Conservation (phyloP, 2,797 vertebrate genomes). For the Chelmon rostratus region DNA sequence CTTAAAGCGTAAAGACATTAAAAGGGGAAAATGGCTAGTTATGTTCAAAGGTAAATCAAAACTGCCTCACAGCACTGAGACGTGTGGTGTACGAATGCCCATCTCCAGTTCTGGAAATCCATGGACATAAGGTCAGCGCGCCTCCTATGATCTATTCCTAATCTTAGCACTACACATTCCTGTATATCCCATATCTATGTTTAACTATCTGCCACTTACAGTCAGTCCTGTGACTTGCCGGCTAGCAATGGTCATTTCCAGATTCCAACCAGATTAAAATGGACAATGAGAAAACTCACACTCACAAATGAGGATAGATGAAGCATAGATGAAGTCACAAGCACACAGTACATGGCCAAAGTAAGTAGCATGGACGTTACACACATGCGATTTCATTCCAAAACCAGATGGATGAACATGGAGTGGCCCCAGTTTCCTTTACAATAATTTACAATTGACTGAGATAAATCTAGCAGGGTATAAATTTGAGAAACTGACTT, state of each 20-base stretch:
- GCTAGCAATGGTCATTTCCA: conserved; percentile 6
- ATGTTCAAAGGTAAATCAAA: background rate
- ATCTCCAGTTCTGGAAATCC: conserved; percentile 30
- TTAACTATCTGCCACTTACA: conserved; percentile 37
- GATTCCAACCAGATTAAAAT: conserved; percentile 39
- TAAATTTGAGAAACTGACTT: background rate
- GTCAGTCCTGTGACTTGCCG: conserved; percentile 29
- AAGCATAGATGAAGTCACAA: background rate
- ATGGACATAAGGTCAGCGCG: conserved; percentile 40
- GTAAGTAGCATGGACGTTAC: background rate
- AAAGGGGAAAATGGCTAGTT: too few species aligned
- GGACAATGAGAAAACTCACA: background rate
- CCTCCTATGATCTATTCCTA: conserved; percentile 33
- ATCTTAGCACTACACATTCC: conserved; percentile 30
- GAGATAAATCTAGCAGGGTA: too few species aligned
- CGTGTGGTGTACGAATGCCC: too few species aligned
- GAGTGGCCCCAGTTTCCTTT: background rate
- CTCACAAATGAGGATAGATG: background rate
- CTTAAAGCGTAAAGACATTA: too few species aligned
- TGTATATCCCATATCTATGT: conserved; percentile 32
- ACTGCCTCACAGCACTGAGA: background rate
- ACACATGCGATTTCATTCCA: background rate
- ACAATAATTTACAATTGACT: too few species aligned
- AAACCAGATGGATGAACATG: background rate
- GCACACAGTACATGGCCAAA: background rate